These are phyloP conservation scores for Colletes latitarsis DNA, from an alignment of 1,140 invertebrate species.

Conservation along the genomic window DNA sequence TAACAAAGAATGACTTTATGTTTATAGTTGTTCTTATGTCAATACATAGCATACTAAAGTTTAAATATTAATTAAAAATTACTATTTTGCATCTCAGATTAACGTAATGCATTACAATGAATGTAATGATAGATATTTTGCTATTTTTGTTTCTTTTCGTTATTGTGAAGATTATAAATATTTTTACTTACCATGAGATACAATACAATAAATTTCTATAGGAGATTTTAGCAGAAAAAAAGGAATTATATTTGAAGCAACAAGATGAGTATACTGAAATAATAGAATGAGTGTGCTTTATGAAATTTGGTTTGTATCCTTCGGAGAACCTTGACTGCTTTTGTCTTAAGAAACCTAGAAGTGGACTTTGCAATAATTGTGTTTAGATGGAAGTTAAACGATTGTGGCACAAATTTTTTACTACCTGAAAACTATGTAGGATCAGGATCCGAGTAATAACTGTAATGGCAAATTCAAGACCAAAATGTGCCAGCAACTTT, in stretches of 20 bases:
- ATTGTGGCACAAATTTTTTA: slow-evolving; percentile 47
- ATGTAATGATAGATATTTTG: slow-evolving; percentile 3
- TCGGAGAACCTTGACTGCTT: slow-evolving; percentile 47
- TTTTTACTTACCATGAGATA: background rate
- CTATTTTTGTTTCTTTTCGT: background rate
- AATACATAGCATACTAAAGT: slow-evolving; percentile 48
- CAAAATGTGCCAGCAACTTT: slow-evolving; percentile 61
- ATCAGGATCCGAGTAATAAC: slow-evolving; percentile 56
- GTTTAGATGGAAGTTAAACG: slow-evolving; percentile 45
- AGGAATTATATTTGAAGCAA: slow-evolving; percentile 36
- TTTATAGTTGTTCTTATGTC: slow-evolving; percentile 57
- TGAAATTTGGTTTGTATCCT: slow-evolving; percentile 52
- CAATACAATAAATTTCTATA: background rate
- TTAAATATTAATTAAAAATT: slow-evolving; percentile 24
- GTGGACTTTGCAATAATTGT: slow-evolving; percentile 47
- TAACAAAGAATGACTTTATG: slow-evolving; percentile 20
- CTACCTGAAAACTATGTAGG: slow-evolving; percentile 44
- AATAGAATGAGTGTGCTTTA: slow-evolving; percentile 42
- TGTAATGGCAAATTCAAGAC: slow-evolving; percentile 50
- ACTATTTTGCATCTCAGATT: background rate
- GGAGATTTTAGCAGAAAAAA: slow-evolving; percentile 3
- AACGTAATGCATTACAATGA: slow-evolving; percentile 14
- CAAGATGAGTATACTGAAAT: slow-evolving; percentile 46
- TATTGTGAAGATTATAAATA: background rate
- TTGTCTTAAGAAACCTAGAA: slow-evolving; percentile 47